Base-by-base conservation (phyloP, 2,888 invertebrate species). In the Celastrina argiolus region DNA sequence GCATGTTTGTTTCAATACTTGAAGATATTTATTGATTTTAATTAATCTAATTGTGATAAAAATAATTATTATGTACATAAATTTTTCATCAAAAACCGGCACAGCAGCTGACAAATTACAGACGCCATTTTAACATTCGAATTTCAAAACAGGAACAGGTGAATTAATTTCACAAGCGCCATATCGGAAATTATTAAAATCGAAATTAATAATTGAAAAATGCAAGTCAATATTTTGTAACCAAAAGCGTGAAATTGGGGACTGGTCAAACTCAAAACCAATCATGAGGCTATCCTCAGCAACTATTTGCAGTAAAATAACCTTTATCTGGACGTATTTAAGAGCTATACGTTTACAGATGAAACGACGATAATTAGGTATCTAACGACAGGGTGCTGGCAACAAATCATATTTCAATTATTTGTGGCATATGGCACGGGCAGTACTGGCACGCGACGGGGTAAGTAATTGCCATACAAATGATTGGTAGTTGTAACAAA, bases 121-220 rank as follows among this genome's bases (percentile, higher is more conserved):
- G 26, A 26, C 42, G 59, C 28, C 65, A 58, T 59, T 6, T 36
- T 18, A 56, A 67, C 72, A 74, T 76, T 76, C 71, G 69, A 71
- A 70, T 71, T 69, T 68, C 56, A 58, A 71, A 69, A 69, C 67
- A 56, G 64, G 68, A 68, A 67, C 69, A 67, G 59, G 69, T 61
- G 64, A 61, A 66, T 63, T 36, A 56, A 68, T 67, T 66, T 71
- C 63, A 68, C 72, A 72, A 70, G 61, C 69, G 66, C 69, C 68
- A 36, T 65, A 76, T 77, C 74, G 81, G 80, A 80, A 81, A 79
- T 78, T 73, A 79, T 81, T 79, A 81, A 73, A 65, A 72, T 73
- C 71, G 65, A 77, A 78, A 76, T 75, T 79, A 77, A 75, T 80
- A 81, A 82, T 80, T 78, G 79, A 78, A 81, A 79, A 79, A 75